phyloP scores from a whole-genome alignment of 1,140 invertebrate genomes.

The Monochamus saltuarius region DNA sequence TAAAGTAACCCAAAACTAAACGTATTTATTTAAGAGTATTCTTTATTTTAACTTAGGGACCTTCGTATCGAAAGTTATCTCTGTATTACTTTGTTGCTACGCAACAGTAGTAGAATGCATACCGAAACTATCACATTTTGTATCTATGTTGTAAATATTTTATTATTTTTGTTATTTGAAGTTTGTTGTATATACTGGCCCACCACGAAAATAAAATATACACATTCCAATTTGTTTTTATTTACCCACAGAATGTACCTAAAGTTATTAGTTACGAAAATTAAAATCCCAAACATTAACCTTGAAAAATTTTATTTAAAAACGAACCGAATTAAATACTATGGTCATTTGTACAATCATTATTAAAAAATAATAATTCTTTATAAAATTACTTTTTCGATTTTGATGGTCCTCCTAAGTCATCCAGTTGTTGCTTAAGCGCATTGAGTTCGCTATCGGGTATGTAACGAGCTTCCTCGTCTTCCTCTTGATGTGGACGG shows the following conservation, averaged over 20 bases:
- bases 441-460: slow-evolving; percentile 75
- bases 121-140: no score
- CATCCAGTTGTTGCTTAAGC: slow-evolving; percentile 68
- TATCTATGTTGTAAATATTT: no score
- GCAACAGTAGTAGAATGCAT: no score
- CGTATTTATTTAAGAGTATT: no score
- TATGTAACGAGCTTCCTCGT: slow-evolving; percentile 71
- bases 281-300: background rate
- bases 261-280: background rate
- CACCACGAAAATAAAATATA: no score
- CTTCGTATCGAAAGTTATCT: no score
- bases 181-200: no score
- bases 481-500: slow-evolving; percentile 58
- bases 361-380: no score
- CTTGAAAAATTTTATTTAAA: background rate
- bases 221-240: slow-evolving; percentile 11
- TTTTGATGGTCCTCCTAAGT: slow-evolving; percentile 59
- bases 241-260: background rate
- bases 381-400: slow-evolving; percentile 50
- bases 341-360: slow-evolving; percentile 8
- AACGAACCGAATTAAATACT: background rate
- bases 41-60: no score
- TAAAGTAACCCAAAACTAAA: no score
- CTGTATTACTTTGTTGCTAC: no score
- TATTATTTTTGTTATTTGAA: no score